phyloP scores from a whole-genome alignment of 2,113 vertebrate genomes.

The Myotis davidii region DNA sequence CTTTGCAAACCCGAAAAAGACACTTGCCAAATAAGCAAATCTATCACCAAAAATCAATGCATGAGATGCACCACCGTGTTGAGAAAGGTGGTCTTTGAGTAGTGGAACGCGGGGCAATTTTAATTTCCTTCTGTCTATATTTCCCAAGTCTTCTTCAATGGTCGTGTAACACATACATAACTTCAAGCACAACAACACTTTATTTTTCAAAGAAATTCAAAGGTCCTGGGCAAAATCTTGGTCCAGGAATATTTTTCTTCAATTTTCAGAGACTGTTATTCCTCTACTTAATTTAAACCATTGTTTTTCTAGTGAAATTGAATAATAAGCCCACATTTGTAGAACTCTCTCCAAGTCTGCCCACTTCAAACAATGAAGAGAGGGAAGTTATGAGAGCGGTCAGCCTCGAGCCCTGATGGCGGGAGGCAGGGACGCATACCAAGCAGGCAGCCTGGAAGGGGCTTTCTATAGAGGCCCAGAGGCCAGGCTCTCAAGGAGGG shows the following conservation, averaged over 20 bases:
- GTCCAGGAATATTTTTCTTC: slow-evolving; percentile 49
- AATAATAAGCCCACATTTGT: slow-evolving; percentile 50
- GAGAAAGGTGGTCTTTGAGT: background rate
- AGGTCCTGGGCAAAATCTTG: background rate
- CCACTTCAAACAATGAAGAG: slow-evolving; percentile 58
- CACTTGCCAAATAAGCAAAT: accelerated
- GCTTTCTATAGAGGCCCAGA: background rate
- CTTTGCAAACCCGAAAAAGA: background rate
- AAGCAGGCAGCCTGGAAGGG: background rate
- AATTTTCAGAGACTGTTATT: background rate
- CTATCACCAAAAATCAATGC: no score
- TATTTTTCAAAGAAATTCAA: background rate
- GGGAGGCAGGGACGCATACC: background rate
- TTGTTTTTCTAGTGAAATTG: slow-evolving; percentile 68
- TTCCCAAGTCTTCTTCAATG: background rate
- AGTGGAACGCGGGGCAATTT: accelerated
- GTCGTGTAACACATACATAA: background rate
- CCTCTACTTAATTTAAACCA: slow-evolving; percentile 63
- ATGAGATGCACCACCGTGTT: accelerated
- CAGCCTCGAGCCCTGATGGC: background rate
- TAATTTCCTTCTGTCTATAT: background rate
- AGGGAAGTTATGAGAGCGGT: background rate
- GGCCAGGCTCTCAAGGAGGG: background rate
- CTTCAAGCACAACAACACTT: slow-evolving; percentile 40
- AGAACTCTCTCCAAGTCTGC: slow-evolving; percentile 29